Evolutionary conservation across 2,113 vertebrate species (phyloP).

Genomic region (Chlorodrepanis virens): DNA sequence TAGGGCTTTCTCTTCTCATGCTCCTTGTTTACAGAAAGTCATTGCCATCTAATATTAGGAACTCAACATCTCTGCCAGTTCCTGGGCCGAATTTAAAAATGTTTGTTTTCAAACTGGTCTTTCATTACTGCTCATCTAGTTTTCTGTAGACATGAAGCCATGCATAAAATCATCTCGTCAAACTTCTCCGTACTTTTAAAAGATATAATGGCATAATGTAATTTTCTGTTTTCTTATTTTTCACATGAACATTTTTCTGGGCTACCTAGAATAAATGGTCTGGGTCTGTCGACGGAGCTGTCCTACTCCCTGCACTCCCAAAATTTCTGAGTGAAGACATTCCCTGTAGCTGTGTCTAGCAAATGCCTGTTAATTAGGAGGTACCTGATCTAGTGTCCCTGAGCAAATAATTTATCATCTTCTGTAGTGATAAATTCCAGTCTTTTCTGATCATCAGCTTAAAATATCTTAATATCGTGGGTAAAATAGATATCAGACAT

Average conservation of each 20-base stretch:
- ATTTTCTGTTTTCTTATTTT: neutral
- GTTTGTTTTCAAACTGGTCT: constrained; percentile 55
- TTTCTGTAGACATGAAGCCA: neutral
- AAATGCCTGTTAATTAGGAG: neutral
- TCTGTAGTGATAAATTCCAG: neutral
- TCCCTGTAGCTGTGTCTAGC: neutral
- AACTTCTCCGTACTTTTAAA: neutral
- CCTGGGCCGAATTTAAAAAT: constrained; percentile 29
- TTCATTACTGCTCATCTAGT: constrained; percentile 6
- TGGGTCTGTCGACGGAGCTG: neutral
- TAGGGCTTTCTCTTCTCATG: constrained; percentile 53
- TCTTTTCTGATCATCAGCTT: neutral
- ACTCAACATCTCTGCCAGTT: constrained; percentile 44
- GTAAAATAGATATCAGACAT: fast-evolving
- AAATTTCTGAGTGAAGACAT: neutral
- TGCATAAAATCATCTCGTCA: neutral
- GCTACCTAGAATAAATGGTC: neutral
- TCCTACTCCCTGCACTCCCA: fast-evolving
- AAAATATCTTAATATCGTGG: neutral
- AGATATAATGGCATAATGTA: neutral
- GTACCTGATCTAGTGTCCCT: neutral
- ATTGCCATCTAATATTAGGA: constrained; percentile 57
- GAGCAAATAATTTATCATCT: neutral
- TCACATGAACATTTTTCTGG: neutral
- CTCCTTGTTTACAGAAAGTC: constrained; percentile 47